Evolutionary conservation across 2,888 invertebrate species (phyloP).

Genomic region (Leucophenga montana): DNA sequence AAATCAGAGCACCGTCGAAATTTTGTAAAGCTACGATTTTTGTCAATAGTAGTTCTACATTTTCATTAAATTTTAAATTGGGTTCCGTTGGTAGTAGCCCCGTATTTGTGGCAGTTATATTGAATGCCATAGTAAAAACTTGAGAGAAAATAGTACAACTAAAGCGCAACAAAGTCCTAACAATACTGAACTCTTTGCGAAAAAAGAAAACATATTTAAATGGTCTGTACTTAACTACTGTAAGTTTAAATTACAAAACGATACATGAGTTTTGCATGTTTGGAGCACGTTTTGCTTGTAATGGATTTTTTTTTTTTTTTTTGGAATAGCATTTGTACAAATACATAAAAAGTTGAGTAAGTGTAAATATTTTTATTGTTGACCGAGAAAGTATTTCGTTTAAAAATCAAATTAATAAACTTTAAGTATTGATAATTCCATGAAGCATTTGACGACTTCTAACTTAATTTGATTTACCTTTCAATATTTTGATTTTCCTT

Average conservation of each 20-base stretch:
- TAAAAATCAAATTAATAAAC: no score
- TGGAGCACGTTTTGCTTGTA: background rate
- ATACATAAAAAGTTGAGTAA: no score
- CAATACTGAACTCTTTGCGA: background rate
- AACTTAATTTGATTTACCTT: no score
- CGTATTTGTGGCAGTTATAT: background rate
- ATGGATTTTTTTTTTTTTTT: no score
- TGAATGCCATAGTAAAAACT: background rate
- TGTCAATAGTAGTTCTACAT: background rate
- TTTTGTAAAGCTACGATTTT: slow-evolving; percentile 29
- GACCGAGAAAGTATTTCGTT: no score
- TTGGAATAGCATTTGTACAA: no score
- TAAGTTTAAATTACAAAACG: background rate
- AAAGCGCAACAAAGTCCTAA: background rate
- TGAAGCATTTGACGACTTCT: no score
- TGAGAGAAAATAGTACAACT: slow-evolving; percentile 5
- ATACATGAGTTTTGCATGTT: slow-evolving; percentile 15
- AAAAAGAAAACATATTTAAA: background rate
- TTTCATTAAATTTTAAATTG: background rate
- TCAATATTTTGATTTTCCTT: no score
- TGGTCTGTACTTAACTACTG: background rate
- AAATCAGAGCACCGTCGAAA: slow-evolving; percentile 41
- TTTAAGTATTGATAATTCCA: no score
- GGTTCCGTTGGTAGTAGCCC: background rate
- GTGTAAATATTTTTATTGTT: no score